These are phyloP conservation scores for Sphaeramia orbicularis DNA, from an alignment of 2,797 vertebrate genomes.

Conservation along the genomic window DNA sequence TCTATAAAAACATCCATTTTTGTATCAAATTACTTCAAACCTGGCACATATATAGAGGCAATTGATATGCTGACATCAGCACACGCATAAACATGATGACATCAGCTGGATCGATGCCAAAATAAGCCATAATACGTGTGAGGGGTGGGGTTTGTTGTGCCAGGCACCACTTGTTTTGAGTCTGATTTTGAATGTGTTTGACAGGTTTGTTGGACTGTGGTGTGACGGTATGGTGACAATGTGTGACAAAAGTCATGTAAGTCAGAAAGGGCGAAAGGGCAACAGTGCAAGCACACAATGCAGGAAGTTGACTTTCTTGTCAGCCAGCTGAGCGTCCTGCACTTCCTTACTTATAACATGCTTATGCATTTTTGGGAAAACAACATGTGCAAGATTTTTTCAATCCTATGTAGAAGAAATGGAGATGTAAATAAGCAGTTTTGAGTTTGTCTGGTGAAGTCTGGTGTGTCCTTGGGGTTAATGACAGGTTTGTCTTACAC, in stretches of 20 bases:
- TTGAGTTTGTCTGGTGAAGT: constrained; percentile 14
- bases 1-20: too few relatives aligned
- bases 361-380: background rate
- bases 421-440: constrained; percentile 13
- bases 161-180: too few relatives aligned
- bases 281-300: constrained; percentile 2
- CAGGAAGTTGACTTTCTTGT: constrained; percentile 8
- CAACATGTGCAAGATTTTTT: constrained; percentile 7
- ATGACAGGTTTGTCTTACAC: constrained; percentile 67
- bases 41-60: too few relatives aligned
- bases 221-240: background rate
- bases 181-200: too few relatives aligned
- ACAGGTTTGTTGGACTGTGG: too few relatives aligned
- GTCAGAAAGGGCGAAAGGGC: constrained; percentile 14
- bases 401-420: constrained; percentile 1
- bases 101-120: too few relatives aligned
- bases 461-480: constrained; percentile 50
- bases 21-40: too few relatives aligned
- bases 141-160: too few relatives aligned
- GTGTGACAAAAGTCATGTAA: constrained; percentile 13
- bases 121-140: too few relatives aligned
- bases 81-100: too few relatives aligned
- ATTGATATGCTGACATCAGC: too few relatives aligned
- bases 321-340: background rate
- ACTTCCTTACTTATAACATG: too few relatives aligned